These are phyloP conservation scores for Squalus acanthias DNA, from an alignment of 2,797 vertebrate genomes.

Conservation along the genomic window DNA sequence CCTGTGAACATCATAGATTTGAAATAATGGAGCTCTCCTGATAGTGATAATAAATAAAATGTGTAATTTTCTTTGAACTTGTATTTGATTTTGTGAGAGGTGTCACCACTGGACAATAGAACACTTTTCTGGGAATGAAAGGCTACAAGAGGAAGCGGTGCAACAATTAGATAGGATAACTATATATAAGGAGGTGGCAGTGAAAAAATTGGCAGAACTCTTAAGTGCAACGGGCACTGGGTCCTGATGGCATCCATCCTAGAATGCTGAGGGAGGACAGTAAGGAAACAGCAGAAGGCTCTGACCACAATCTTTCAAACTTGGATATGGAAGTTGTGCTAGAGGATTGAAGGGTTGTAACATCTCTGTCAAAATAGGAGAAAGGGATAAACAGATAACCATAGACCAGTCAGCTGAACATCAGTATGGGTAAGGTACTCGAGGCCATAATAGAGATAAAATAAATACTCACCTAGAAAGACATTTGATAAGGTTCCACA, in stretches of 20 bases:
- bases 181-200: no score
- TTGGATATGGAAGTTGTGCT: neutral
- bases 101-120: neutral
- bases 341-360: neutral
- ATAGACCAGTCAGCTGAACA: neutral
- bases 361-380: neutral
- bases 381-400: neutral
- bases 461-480: neutral
- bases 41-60: neutral
- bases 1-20: neutral
- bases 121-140: neutral
- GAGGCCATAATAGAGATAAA: neutral
- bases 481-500: neutral
- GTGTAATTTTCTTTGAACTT: neutral
- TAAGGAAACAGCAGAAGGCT: neutral
- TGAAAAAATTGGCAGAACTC: no score
- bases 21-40: neutral
- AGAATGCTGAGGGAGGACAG: neutral
- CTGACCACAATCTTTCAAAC: neutral
- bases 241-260: neutral
- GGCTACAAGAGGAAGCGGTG: neutral
- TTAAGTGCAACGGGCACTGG: neutral
- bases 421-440: neutral
- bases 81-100: neutral
- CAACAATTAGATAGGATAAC: no score